Percentiles rank a stretch among this genome's conserved stretches.
Conservation (phyloP, 2,888 invertebrate species). For the Microctonus brassicae region DNA sequence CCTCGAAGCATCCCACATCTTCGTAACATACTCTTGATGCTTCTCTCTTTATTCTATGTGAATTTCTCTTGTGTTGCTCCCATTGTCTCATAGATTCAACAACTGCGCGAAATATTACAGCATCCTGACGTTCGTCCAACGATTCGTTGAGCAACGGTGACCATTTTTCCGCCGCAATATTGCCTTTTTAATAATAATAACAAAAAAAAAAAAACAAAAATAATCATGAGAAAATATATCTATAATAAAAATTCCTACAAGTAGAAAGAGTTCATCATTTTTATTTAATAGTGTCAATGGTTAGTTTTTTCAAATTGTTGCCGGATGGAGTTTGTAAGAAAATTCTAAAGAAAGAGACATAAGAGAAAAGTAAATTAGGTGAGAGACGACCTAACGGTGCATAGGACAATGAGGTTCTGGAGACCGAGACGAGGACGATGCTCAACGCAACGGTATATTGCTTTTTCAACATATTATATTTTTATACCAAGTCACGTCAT, state of each 20-base stretch:
- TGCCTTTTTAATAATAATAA: conserved; percentile 45
- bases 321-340: background rate
- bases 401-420: conserved; percentile 47
- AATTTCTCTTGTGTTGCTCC: conserved; percentile 74
- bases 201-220: background rate
- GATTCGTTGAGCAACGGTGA: conserved; percentile 76
- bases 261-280: too few relatives aligned
- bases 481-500: conserved; percentile 13
- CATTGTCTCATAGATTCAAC: conserved; percentile 81
- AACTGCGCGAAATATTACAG: conserved; percentile 80
- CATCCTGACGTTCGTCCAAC: conserved; percentile 80
- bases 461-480: conserved; percentile 10
- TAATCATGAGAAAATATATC: background rate
- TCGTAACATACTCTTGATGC: conserved; percentile 88
- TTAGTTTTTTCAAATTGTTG: background rate
- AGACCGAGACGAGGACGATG: conserved; percentile 24
- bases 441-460: conserved; percentile 42
- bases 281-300: background rate
- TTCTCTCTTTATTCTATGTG: conserved; percentile 79
- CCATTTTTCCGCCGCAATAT: conserved; percentile 67
- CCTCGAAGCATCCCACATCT: conserved; percentile 92
- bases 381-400: conserved; percentile 51
- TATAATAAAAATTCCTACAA: background rate
- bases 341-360: conserved; percentile 3
- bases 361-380: conserved; percentile 48